Base-by-base conservation (phyloP, 1,140 invertebrate genomes). In the Plodia interpunctella region DNA sequence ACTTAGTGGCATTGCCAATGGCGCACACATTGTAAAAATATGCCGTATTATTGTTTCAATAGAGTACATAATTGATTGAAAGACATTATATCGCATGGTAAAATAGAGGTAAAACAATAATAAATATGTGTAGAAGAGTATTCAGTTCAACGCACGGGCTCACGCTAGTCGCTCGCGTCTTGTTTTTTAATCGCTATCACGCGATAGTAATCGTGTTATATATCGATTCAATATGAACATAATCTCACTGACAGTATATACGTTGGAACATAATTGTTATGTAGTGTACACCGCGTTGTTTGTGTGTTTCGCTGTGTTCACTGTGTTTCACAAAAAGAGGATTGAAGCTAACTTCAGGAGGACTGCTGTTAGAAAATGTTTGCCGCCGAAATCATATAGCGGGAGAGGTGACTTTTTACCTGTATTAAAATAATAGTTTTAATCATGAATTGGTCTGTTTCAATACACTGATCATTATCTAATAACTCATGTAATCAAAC, bases 241-340 rank as follows among this genome's bases (percentile, higher is more conserved):
- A 6, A 78, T 88, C 52, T 88, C 85, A 32, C 57, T 81, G 8
- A 70, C 71, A n/a, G 68, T 88, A 38, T 86, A 80, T 82, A 71
- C 76, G 5, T 66, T 88, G 58, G 85, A 88, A 62, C 81, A 78
- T 35, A 78, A 88, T 65, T 88, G 85, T 79, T 85, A 83, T 64
- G 74, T 73, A 35, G 80, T 88, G 55, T 88, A 88, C 55, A 76
- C 80, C 8, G 69, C 74, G 9, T 65, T 88, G 63, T 71, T 85
- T 30, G 72, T 83, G 58, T 69, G 74, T 68, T 88, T 88, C 59
- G 63, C 85, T 11, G 71, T 60, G 5, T 85, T 88, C 57, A 87
- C 85, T 18, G 71, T 84, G 63, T 81, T 78, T 58, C 85, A 88
- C 59, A 83, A 84, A 59, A 83, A 83, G 72, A 85, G 78, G 71